Base-by-base conservation (phyloP, 2,888 invertebrate genomes). In the Esperia sulphurella region DNA sequence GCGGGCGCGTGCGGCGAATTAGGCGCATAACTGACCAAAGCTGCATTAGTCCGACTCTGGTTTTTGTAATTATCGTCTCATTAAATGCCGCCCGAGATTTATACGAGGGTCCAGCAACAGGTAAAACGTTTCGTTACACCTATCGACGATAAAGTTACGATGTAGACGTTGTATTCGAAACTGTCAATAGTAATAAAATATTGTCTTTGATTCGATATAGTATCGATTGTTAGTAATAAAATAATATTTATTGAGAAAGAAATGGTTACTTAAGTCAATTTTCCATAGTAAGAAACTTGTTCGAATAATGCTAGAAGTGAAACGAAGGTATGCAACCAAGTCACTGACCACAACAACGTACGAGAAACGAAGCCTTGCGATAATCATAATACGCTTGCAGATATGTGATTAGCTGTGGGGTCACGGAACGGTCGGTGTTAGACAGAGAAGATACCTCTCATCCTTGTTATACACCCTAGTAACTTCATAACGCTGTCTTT, bases 351-450 rank as follows among this genome's bases (percentile, higher is more conserved):
- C 79, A 79, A 65, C 77, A 75, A 76, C 79, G 75, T 78, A 79
- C 77, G 76, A 80, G 83, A 74, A 80, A 80, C 79, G 78, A 79
- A 81, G 78, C 68, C 79, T 77, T 73, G 84, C 81, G 84, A 86
- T 88, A 83, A 87, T 87, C 85, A 85, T 85, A 87, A 87, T 84
- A 85, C 76, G 79, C 85, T 85, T 82, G 87, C 84, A 86, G 87
- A 88, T 87, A 87, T 86, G 85, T 88, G 87, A 88, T 88, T 88
- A 87, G 82, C 76, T 75, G 68, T 68, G 82, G 83, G 87, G 87
- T 88, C 88, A 87, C 81, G 84, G 75, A 85, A 83, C 87, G 87
- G 86, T 87, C 83, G 84, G 67, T 65, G 84, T 74, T 79, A 84
- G 86, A 85, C 79, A 75, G 83, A 82, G 83, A 82, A 64, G 70